Percentiles rank a stretch among this genome's conserved stretches.
Conservation (phyloP, 1,140 invertebrate genomes). For the Diabrotica undecimpunctata region DNA sequence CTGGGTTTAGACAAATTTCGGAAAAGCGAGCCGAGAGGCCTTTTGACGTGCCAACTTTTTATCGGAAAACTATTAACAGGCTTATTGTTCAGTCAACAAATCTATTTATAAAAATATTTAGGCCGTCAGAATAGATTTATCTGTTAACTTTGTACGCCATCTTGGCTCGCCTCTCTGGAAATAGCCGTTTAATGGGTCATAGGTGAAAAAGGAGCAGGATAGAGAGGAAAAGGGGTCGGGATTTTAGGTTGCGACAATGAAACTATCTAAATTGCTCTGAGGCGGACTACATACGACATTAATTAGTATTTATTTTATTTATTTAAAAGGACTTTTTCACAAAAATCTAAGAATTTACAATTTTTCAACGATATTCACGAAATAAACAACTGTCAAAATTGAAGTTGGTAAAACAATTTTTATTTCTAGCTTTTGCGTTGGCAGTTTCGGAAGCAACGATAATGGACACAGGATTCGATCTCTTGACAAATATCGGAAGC, state of each 20-base stretch:
- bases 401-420: too few relatives aligned
- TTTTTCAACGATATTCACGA: too few relatives aligned
- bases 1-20: background rate
- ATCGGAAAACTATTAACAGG: constrained; percentile 35
- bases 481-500: too few relatives aligned
- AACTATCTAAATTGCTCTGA: constrained; percentile 15
- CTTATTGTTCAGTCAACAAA: constrained; percentile 40
- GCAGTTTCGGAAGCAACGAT: too few relatives aligned
- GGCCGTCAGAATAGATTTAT: constrained; percentile 36
- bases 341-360: too few relatives aligned
- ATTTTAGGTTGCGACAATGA: constrained; percentile 28
- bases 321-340: too few relatives aligned
- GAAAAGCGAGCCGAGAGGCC: background rate
- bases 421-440: too few relatives aligned
- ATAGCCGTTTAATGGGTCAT: constrained; percentile 21
- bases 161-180: constrained; percentile 7
- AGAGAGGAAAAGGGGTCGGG: constrained; percentile 20
- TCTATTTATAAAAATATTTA: constrained; percentile 44
- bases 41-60: constrained; percentile 28
- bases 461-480: too few relatives aligned
- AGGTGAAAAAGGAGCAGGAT: constrained; percentile 15
- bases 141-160: constrained; percentile 13
- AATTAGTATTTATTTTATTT: too few relatives aligned
- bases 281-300: background rate
- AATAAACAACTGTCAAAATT: too few relatives aligned